Conservation (phyloP, 2,888 invertebrate species). For the Zaprionus obscuricornis region DNA sequence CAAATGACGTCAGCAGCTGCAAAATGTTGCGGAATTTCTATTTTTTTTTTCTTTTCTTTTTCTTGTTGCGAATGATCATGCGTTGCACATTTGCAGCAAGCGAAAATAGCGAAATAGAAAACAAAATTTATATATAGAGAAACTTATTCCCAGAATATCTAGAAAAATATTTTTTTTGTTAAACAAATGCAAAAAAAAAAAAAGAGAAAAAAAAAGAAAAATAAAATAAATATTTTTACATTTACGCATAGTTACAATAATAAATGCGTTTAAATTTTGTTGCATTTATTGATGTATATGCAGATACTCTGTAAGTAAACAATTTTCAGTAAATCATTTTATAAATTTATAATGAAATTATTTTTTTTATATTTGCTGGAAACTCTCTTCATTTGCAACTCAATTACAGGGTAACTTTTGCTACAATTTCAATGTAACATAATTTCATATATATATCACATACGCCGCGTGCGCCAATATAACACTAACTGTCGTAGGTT, state of each 20-base stretch:
- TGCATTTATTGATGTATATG: not conserved
- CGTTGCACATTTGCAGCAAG: too few species aligned
- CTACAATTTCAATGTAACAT: slow-evolving; percentile 18
- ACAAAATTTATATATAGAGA: too few species aligned
- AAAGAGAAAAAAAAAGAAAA: slow-evolving; percentile 21
- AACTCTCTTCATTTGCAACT: not conserved
- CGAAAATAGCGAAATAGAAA: too few species aligned
- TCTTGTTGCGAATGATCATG: too few species aligned
- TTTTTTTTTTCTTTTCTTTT: too few species aligned
- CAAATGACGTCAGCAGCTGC: slow-evolving; percentile 55
- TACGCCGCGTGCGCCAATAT: slow-evolving; percentile 52
- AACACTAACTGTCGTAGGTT: slow-evolving; percentile 51
- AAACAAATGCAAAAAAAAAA: slow-evolving; percentile 26
- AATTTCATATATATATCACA: slow-evolving; percentile 36
- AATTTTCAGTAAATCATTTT: too few species aligned
- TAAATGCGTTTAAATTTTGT: slow-evolving; percentile 1
- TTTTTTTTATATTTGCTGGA: too few species aligned
- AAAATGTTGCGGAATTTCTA: not conserved
- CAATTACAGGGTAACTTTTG: slow-evolving; percentile 22
- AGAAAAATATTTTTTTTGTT: slow-evolving; percentile 32
- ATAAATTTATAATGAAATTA: too few species aligned
- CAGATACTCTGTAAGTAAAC: slow-evolving; percentile 19
- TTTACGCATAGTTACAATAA: slow-evolving; percentile 37
- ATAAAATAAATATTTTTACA: slow-evolving; percentile 43
- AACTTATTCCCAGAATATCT: slow-evolving; percentile 13